These are phyloP conservation scores for Phataginus tricuspis DNA, from an alignment of 2,797 vertebrate genomes.

Conservation along the genomic window DNA sequence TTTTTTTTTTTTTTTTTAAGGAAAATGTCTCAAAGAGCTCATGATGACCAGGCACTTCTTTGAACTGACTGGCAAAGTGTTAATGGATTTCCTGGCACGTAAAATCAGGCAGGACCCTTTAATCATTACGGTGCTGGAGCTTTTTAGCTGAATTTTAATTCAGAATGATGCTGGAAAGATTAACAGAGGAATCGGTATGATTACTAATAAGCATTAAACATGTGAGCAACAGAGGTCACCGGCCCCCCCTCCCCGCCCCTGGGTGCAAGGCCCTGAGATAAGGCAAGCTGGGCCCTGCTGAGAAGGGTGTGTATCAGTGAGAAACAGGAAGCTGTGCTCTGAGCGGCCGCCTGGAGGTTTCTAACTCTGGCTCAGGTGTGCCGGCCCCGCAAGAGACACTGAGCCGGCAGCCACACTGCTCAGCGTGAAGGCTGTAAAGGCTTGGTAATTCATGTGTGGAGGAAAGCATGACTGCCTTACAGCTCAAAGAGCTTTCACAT, in stretches of 20 bases:
- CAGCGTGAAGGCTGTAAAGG: conserved; percentile 55
- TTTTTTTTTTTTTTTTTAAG: background rate
- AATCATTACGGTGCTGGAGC: background rate
- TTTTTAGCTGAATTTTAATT: conserved; percentile 17
- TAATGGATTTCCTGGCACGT: conserved; percentile 66
- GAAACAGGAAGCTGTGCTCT: conserved; percentile 86
- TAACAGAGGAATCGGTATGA: background rate
- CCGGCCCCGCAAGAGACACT: background rate
- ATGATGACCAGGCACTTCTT: conserved; percentile 70
- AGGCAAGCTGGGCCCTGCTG: conserved; percentile 83
- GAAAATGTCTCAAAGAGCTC: conserved; percentile 52
- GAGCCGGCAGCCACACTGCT: conserved; percentile 58
- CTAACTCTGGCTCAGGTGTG: background rate
- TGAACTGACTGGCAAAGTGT: conserved; percentile 49
- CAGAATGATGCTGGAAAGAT: background rate
- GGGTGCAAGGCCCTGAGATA: conserved; percentile 82
- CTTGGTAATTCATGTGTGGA: conserved; percentile 58
- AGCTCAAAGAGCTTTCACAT: conserved; percentile 95
- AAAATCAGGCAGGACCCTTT: conserved; percentile 46
- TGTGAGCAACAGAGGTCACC: background rate
- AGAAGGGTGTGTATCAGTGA: conserved; percentile 86
- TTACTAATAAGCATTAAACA: background rate
- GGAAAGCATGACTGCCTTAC: conserved; percentile 91
- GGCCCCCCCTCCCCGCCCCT: conserved; percentile 63
- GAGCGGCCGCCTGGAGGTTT: background rate